Evolutionary conservation across 2,888 invertebrate species (phyloP).

Genomic region (Agrypnus murinus): DNA sequence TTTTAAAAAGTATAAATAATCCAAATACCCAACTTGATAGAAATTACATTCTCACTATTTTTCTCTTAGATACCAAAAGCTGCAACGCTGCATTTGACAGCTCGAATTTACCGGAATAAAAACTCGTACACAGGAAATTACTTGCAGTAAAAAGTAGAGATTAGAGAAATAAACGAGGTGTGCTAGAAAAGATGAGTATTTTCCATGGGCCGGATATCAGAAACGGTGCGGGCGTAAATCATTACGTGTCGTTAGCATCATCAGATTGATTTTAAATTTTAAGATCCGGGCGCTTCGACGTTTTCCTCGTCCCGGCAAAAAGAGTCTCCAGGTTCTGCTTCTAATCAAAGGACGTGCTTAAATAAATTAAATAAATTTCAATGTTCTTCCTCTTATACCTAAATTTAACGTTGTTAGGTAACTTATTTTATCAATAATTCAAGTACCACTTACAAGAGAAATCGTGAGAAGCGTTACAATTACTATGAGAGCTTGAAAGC

Average conservation of each 20-base stretch:
- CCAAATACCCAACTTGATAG: background rate
- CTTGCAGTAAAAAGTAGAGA: conserved; percentile 55
- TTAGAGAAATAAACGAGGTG: conserved; percentile 39
- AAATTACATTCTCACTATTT: background rate
- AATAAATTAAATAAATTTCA: no score
- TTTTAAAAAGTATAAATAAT: no score
- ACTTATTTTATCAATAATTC: conserved; percentile 16
- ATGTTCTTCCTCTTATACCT: no score
- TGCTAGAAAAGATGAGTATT: conserved; percentile 39
- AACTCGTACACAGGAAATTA: conserved; percentile 56
- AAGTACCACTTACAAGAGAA: background rate
- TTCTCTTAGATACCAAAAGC: conserved; percentile 12
- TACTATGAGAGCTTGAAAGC: background rate
- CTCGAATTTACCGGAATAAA: conserved; percentile 36
- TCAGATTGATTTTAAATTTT: conserved; percentile 58
- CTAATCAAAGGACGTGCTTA: background rate
- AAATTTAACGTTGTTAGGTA: background rate
- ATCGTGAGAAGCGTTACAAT: conserved; percentile 1
- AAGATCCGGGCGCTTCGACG: conserved; percentile 15
- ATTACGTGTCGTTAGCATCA: conserved; percentile 56
- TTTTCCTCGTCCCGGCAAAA: background rate
- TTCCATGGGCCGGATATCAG: conserved; percentile 38
- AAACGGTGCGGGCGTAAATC: conserved; percentile 54
- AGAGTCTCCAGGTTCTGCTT: background rate
- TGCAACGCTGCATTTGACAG: conserved; percentile 38